These are phyloP conservation scores for Gracilinanus agilis DNA, from an alignment of 2,113 vertebrate genomes.

Conservation along the genomic window DNA sequence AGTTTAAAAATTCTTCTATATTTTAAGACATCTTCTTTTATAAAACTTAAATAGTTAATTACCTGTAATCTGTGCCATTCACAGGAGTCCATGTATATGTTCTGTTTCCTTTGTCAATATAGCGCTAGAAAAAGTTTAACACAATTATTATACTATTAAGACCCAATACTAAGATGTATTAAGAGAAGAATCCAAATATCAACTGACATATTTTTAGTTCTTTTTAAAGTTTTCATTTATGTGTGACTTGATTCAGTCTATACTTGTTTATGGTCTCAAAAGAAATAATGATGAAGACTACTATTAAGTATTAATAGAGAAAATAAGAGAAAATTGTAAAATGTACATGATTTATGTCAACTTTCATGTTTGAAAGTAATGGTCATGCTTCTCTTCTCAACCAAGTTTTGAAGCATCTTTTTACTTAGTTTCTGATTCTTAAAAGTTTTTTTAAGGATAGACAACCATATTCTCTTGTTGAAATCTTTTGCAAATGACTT, in stretches of 20 bases:
- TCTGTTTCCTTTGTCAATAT: conserved; percentile 96
- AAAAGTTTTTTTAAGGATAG: neutral
- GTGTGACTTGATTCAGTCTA: neutral
- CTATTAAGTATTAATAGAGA: neutral
- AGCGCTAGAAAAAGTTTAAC: conserved; percentile 87
- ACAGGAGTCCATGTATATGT: conserved; percentile 97
- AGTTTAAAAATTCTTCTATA: neutral
- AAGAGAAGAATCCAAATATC: neutral
- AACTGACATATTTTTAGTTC: neutral
- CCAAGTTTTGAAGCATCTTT: neutral
- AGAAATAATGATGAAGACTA: neutral
- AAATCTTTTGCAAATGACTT: neutral
- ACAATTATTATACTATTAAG: neutral
- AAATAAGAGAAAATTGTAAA: neutral
- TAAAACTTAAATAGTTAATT: conserved; percentile 60
- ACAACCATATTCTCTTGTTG: neutral
- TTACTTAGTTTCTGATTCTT: neutral
- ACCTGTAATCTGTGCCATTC: conserved; percentile 99
- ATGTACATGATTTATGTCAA: neutral
- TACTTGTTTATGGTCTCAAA: neutral
- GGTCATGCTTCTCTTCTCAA: neutral
- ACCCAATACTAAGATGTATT: neutral
- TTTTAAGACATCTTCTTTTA: neutral
- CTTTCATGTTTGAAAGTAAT: neutral
- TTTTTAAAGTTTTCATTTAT: neutral